Conservation (phyloP, 2,797 vertebrate genomes). For the Dallia pectoralis region DNA sequence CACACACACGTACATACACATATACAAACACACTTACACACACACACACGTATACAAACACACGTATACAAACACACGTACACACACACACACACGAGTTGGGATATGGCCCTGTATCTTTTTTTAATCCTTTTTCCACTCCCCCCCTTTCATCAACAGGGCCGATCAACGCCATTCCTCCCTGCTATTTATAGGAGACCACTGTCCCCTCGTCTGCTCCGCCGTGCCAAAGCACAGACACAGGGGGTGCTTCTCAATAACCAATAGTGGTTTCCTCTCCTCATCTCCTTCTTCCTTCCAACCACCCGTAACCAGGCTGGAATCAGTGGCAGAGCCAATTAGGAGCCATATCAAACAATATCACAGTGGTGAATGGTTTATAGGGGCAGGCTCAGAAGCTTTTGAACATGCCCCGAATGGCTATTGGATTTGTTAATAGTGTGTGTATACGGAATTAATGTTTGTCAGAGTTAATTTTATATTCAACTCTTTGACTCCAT, state of each 20-base stretch:
- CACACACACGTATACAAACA: slow-evolving; percentile 20
- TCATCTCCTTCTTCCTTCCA: neutral
- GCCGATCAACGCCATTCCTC: slow-evolving; percentile 76
- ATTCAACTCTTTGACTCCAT: too few species aligned
- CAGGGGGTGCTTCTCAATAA: slow-evolving; percentile 22
- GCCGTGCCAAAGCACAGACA: slow-evolving; percentile 39
- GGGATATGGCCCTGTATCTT: slow-evolving; percentile 59
- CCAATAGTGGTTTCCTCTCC: neutral
- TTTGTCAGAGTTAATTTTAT: neutral
- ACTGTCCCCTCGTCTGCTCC: slow-evolving; percentile 52
- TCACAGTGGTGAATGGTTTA: neutral
- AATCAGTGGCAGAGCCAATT: neutral
- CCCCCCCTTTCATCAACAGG: slow-evolving; percentile 64
- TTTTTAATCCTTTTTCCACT: slow-evolving; percentile 77
- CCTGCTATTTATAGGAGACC: slow-evolving; percentile 73
- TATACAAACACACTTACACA: slow-evolving; percentile 4
- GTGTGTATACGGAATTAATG: slow-evolving; percentile 22
- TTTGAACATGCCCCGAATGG: slow-evolving; percentile 49
- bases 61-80: slow-evolving; percentile 26
- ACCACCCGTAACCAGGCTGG: neutral
- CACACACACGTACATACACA: neutral
- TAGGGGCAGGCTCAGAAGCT: slow-evolving; percentile 54
- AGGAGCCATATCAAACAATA: neutral
- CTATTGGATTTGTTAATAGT: slow-evolving; percentile 19
- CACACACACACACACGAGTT: slow-evolving; percentile 32